Evolutionary conservation across 2,113 vertebrate species (phyloP), one percentile per base, ranked within the genome.

Genomic region (Urocynchramus pylzowi): DNA sequence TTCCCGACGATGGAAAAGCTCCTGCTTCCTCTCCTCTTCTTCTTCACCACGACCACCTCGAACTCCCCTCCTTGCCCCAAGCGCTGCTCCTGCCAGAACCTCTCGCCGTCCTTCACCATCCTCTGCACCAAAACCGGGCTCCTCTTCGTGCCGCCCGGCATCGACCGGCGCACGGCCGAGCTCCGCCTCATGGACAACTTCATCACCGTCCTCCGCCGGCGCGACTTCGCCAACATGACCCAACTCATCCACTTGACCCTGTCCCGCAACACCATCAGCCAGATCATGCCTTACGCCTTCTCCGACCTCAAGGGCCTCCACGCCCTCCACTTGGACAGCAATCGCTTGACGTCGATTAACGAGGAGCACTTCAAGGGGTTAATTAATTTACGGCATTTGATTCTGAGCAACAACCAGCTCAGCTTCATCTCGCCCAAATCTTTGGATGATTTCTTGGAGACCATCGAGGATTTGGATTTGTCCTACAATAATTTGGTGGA

Each of bases 171-270:
- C 17, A 99, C 99, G 0, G 99, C 99, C 6, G 99, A 99, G 88
- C 98, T 99, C 3, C 97, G 99, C 13, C 97, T 99, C 10, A 99
- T 99, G 18, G 99, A 99, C 87, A 99, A 99, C 94, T 99, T 99
- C 95, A 99, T 99, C 80, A 99, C 99, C 0, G 98, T 98, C 0
- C 98, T 99, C 4, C 95, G 99, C 30, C 94, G 96, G 10, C 98
- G 98, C 2, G 99, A 99, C 74, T 99, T 99, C 89, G 99, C 99
- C 80, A 99, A 99, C 97, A 99, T 99, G 99, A 99, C 99, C 0
- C 98, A 98, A 45, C 98, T 99, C 9, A 97, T 99, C 47, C 99
- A 99, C 74, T 93, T 99, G 90, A 99, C 99, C 0, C 88, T 99
- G 5, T 99, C 99, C 0, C 98, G 99, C 19, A 99, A 99, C 87